Evolutionary conservation across 2,113 vertebrate species (phyloP).

Genomic region (Zosterops lateralis): DNA sequence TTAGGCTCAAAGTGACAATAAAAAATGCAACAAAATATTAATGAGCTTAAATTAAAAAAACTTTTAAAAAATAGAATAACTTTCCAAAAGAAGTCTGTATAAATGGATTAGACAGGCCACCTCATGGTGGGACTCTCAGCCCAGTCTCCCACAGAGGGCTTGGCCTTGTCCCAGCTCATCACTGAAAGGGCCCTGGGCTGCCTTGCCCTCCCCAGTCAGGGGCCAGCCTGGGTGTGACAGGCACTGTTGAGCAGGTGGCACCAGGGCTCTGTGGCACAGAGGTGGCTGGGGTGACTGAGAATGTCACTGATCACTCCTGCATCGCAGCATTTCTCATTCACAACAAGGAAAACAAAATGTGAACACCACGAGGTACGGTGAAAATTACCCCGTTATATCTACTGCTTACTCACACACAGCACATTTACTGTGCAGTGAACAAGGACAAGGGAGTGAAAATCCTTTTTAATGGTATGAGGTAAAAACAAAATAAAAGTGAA

Average conservation of each 20-base stretch:
- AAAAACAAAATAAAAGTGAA: not conserved
- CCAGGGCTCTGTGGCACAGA: not conserved
- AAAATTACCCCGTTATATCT: not conserved
- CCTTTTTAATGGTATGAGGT: not conserved
- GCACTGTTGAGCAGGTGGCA: rapidly evolving
- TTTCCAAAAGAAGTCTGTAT: not conserved
- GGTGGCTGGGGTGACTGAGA: not conserved
- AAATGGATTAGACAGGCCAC: not conserved
- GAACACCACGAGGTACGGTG: not conserved
- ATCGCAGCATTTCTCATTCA: not conserved
- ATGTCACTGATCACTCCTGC: not conserved
- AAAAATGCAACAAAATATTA: not conserved
- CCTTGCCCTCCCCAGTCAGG: not conserved
- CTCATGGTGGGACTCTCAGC: not conserved
- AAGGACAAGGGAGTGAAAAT: not conserved
- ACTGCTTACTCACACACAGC: not conserved
- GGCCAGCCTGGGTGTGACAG: not conserved
- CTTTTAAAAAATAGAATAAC: not conserved
- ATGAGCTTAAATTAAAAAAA: not conserved
- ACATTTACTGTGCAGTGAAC: not conserved
- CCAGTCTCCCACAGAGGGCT: not conserved
- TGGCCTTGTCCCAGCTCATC: not conserved
- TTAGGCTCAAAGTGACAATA: not conserved
- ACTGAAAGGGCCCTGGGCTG: rapidly evolving
- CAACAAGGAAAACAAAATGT: not conserved